Conservation (phyloP, 2,113 vertebrate species). For the Phalacrocorax brasilianus region DNA sequence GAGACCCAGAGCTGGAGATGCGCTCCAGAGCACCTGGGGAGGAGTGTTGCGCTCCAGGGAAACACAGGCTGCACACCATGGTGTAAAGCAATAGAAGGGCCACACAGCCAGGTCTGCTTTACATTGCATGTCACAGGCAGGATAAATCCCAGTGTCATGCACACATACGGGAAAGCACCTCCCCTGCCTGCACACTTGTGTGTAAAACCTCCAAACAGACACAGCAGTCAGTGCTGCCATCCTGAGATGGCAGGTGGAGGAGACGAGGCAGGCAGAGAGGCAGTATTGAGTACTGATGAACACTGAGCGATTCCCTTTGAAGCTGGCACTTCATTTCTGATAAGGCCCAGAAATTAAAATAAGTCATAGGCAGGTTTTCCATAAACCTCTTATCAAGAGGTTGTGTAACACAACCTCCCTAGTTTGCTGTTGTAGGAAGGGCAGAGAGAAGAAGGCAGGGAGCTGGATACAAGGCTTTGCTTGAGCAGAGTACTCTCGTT, state of each 20-base stretch:
- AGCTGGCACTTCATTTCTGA: background rate
- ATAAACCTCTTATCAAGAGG: background rate
- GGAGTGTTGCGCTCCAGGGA: background rate
- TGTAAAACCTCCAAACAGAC: background rate
- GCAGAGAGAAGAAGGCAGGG: background rate
- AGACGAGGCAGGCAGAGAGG: background rate
- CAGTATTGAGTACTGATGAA: accelerated
- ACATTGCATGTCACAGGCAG: background rate
- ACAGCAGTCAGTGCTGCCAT: accelerated
- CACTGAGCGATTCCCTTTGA: background rate
- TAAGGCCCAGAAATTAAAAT: background rate
- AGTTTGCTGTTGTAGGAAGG: background rate
- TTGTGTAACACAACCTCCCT: background rate
- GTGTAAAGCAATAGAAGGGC: background rate
- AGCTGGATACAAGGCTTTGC: background rate
- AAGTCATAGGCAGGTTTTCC: background rate
- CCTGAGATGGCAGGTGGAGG: background rate
- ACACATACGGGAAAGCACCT: background rate
- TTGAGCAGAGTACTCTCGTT: background rate
- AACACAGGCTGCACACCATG: background rate
- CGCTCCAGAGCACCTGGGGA: background rate
- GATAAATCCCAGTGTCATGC: accelerated
- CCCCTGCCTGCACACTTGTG: background rate
- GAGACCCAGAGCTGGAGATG: background rate
- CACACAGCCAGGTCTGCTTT: background rate